These are phyloP conservation scores for Verasper variegatus DNA, from an alignment of 2,113 vertebrate species.

Conservation along the genomic window DNA sequence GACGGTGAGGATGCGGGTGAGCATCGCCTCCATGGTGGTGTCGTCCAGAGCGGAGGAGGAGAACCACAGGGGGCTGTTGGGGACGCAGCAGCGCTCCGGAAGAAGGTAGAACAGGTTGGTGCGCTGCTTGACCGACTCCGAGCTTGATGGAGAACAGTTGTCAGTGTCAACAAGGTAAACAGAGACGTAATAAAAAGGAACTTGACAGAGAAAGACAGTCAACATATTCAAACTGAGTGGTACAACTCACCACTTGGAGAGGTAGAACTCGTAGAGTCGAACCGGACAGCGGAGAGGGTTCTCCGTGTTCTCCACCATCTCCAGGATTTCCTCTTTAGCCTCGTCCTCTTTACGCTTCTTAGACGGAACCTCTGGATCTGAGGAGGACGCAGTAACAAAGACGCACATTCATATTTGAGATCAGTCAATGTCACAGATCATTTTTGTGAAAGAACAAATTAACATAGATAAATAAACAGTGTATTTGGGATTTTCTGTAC, in stretches of 20 bases:
- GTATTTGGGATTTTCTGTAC: too few relatives aligned
- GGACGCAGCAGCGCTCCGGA: constrained; percentile 95
- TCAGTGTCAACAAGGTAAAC: not conserved
- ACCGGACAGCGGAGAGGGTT: constrained; percentile 97
- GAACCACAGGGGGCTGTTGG: constrained; percentile 98
- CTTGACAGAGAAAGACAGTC: too few relatives aligned
- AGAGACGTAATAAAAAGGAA: too few relatives aligned
- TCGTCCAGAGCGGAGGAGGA: constrained; percentile 91
- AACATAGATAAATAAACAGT: too few relatives aligned
- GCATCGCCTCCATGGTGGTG: constrained; percentile 93
- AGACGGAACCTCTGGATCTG: constrained; percentile 84
- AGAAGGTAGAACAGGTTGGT: constrained; percentile 96
- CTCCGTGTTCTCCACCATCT: constrained; percentile 94
- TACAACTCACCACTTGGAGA: constrained; percentile 93
- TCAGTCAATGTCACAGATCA: too few relatives aligned
- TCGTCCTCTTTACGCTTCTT: constrained; percentile 90
- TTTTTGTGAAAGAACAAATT: too few relatives aligned
- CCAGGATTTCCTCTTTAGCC: constrained; percentile 84
- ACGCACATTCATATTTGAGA: too few relatives aligned
- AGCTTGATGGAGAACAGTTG: constrained; percentile 77
- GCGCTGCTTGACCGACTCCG: constrained; percentile 94
- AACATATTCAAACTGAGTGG: too few relatives aligned
- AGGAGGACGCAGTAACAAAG: not conserved
- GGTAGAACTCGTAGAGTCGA: constrained; percentile 96
- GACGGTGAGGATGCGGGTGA: constrained; percentile 93